These are phyloP conservation scores for Dolichallabes microphthalmus DNA, from an alignment of 2,113 vertebrate genomes.

Conservation along the genomic window DNA sequence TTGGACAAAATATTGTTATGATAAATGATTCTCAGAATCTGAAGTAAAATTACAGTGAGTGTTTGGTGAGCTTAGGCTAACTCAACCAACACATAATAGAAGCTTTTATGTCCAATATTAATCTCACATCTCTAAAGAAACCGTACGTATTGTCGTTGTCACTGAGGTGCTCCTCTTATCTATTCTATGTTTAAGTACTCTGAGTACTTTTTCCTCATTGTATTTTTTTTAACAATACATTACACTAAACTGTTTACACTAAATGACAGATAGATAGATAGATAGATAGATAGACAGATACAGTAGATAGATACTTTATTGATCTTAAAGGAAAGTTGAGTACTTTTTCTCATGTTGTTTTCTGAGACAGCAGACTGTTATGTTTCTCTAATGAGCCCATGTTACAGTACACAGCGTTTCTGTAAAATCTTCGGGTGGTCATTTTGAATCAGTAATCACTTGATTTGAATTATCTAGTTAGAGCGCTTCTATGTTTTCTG, in stretches of 20 bases:
- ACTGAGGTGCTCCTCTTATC: too few relatives aligned
- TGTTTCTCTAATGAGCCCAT: neutral
- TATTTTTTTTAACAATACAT: too few relatives aligned
- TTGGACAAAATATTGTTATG: neutral
- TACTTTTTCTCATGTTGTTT: too few relatives aligned
- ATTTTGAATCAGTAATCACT: neutral
- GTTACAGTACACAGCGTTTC: neutral
- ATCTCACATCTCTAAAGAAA: neutral
- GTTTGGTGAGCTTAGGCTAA: too few relatives aligned
- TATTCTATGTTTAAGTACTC: neutral
- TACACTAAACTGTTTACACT: neutral
- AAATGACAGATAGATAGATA: neutral
- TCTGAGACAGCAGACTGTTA: too few relatives aligned
- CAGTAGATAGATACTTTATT: too few relatives aligned
- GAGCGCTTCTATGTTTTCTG: neutral
- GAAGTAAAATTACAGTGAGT: neutral
- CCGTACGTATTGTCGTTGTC: neutral
- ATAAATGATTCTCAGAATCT: neutral
- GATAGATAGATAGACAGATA: too few relatives aligned
- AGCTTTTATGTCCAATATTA: neutral
- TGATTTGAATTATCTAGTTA: neutral
- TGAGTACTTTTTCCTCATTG: too few relatives aligned
- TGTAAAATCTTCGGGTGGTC: neutral
- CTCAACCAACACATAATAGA: neutral
- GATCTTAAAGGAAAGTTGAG: too few relatives aligned